Conservation (phyloP, 2,888 invertebrate genomes). For the Drosophila helvetica region DNA sequence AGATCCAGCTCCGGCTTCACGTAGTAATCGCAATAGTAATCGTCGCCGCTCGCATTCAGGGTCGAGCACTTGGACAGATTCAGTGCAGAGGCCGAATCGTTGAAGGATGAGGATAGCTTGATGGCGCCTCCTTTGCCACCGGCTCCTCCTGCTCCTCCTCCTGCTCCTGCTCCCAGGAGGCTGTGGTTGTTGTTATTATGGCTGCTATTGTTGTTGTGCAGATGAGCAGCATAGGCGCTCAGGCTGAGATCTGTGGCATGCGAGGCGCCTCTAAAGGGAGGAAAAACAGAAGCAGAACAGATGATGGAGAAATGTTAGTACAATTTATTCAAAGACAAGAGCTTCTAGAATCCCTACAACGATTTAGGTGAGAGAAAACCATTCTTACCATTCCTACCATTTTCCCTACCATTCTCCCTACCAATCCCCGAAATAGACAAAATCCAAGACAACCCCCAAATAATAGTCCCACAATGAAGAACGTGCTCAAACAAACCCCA, state of each 20-base stretch:
- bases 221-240: slow-evolving; percentile 73
- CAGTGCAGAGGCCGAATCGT: slow-evolving; percentile 72
- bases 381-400: too few species aligned
- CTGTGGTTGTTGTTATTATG: slow-evolving; percentile 60
- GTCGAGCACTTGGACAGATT: slow-evolving; percentile 80
- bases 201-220: slow-evolving; percentile 64
- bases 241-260: slow-evolving; percentile 79
- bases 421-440: slow-evolving; percentile 11
- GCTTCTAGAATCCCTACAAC: background rate
- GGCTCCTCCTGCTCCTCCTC: slow-evolving; percentile 34
- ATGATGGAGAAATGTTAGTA: slow-evolving; percentile 1
- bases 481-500: slow-evolving; percentile 45
- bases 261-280: slow-evolving; percentile 74
- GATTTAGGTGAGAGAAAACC: too few species aligned
- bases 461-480: slow-evolving; percentile 15
- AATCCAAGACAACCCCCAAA: slow-evolving; percentile 38
- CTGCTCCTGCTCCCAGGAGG: slow-evolving; percentile 30
- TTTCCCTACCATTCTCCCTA: too few species aligned
- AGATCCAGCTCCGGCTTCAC: slow-evolving; percentile 82
- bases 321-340: background rate
- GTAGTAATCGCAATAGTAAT: slow-evolving; percentile 76
- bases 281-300: background rate
- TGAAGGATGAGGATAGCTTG: slow-evolving; percentile 66
- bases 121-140: slow-evolving; percentile 51
- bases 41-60: slow-evolving; percentile 71